These are phyloP conservation scores for Sebastes wilsoni DNA, from an alignment of 2,797 vertebrate species.

Conservation along the genomic window DNA sequence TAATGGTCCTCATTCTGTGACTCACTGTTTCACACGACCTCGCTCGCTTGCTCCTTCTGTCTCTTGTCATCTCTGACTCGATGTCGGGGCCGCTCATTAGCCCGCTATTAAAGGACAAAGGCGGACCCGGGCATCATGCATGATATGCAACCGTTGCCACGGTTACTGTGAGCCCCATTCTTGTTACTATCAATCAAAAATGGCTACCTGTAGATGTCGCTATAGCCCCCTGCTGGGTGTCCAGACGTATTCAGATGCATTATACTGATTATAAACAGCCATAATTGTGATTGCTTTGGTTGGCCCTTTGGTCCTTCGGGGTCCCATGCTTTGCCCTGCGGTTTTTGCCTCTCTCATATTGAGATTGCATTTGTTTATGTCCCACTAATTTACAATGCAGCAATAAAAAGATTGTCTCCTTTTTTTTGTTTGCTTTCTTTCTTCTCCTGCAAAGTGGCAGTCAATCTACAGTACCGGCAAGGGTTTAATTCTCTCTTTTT, in stretches of 20 bases:
- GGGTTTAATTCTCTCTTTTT: slow-evolving; percentile 53
- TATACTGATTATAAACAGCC: slow-evolving; percentile 62
- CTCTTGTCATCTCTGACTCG: slow-evolving; percentile 18
- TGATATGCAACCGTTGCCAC: slow-evolving; percentile 47
- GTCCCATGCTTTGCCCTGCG: not conserved
- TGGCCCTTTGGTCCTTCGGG: slow-evolving; percentile 7
- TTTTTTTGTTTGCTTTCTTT: slow-evolving; percentile 25
- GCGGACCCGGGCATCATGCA: not conserved
- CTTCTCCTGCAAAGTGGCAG: slow-evolving; percentile 48
- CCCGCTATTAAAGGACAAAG: slow-evolving; percentile 45
- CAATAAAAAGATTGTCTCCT: slow-evolving; percentile 30
- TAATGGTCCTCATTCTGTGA: slow-evolving; percentile 25
- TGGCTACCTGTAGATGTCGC: slow-evolving; percentile 59
- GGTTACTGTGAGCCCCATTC: slow-evolving; percentile 34
- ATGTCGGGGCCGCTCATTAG: slow-evolving; percentile 41
- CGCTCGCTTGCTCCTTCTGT: not conserved
- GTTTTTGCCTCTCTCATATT: slow-evolving; percentile 43
- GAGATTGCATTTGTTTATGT: slow-evolving; percentile 53
- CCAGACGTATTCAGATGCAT: slow-evolving; percentile 36
- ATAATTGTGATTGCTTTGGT: slow-evolving; percentile 58
- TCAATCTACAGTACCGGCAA: slow-evolving; percentile 39
- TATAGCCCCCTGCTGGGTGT: not conserved
- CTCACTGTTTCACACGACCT: slow-evolving; percentile 18
- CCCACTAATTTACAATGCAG: slow-evolving; percentile 55
- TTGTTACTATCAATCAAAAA: slow-evolving; percentile 41